Conservation (phyloP, 2,888 invertebrate species). For the Charanyca ferruginea region DNA sequence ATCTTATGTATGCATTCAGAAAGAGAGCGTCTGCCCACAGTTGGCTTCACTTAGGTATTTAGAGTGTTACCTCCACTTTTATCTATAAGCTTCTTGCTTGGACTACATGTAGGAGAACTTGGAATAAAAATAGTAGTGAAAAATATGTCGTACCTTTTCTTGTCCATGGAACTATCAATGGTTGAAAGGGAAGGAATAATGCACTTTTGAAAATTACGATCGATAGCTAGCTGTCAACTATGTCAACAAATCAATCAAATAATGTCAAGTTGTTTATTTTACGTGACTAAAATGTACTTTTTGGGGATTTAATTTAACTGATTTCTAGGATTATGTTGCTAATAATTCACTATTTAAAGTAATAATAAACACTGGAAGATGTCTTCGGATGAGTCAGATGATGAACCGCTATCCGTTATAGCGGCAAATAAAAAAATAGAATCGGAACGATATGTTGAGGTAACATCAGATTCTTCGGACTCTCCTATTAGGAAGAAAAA, state of each 20-base stretch:
- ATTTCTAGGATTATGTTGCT: background rate
- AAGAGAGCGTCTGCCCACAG: too few species aligned
- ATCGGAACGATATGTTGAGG: conserved; percentile 64
- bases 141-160: background rate
- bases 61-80: too few species aligned
- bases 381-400: conserved; percentile 84
- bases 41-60: too few species aligned
- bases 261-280: background rate
- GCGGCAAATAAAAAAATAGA: conserved; percentile 79
- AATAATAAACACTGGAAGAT: conserved; percentile 41
- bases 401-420: conserved; percentile 85
- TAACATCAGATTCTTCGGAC: conserved; percentile 24
- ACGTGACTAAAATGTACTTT: background rate
- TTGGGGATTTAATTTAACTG: background rate
- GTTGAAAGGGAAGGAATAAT: background rate
- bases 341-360: background rate
- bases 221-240: background rate
- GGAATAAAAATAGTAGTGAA: too few species aligned
- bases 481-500: conserved; percentile 72
- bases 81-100: too few species aligned
- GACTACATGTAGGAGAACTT: too few species aligned
- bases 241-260: background rate
- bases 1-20: too few species aligned
- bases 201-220: background rate
- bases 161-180: background rate